phyloP scores from a whole-genome alignment of 2,797 vertebrate species.

The Heteromormyrus szaboi region DNA sequence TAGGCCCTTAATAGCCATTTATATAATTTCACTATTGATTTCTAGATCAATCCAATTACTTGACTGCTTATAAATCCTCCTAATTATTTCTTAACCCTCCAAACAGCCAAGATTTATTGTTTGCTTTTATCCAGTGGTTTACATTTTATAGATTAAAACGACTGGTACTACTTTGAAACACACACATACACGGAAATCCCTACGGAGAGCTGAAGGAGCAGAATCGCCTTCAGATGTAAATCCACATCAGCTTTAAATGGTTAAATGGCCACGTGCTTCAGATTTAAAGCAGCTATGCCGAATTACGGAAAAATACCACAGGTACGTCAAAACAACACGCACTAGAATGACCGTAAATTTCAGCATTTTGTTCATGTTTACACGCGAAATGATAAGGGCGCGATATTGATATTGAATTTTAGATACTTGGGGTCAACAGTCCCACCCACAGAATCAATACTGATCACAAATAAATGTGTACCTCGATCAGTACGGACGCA shows the following conservation, averaged over 20 bases:
- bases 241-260: neutral
- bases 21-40: constrained; percentile 40
- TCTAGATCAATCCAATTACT: constrained; percentile 45
- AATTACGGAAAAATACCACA: neutral
- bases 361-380: neutral
- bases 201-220: neutral
- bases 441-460: neutral
- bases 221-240: neutral
- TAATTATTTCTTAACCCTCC: constrained; percentile 47
- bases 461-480: neutral
- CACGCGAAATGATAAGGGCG: neutral
- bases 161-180: neutral
- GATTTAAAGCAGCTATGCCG: neutral
- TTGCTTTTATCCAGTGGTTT: constrained; percentile 26
- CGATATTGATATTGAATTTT: neutral
- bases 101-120: constrained; percentile 30
- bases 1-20: constrained; percentile 40
- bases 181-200: neutral
- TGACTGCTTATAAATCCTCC: constrained; percentile 44
- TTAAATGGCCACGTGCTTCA: neutral
- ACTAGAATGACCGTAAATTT: neutral
- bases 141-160: constrained; percentile 10
- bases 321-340: neutral
- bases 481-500: neutral
- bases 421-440: neutral